A percentile compares a stretch with the other conserved stretches of the same genome.
Conservation (phyloP, 2,797 vertebrate species). For the Danio aesculapii region DNA sequence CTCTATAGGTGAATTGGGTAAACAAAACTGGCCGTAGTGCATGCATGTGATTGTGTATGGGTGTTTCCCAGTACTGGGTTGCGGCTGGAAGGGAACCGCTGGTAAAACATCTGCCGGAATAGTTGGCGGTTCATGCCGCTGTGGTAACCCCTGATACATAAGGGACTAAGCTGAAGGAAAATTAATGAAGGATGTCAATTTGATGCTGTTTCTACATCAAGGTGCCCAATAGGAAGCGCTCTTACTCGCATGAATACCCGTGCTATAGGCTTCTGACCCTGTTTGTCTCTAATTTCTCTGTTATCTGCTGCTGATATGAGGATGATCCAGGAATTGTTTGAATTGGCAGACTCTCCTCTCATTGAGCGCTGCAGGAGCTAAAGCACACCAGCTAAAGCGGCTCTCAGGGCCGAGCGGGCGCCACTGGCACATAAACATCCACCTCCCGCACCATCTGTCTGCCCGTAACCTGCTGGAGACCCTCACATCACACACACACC, state of each 20-base stretch:
- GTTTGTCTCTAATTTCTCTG: background rate
- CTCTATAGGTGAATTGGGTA: no score
- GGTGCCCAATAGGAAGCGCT: background rate
- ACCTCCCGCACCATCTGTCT: conserved; percentile 80
- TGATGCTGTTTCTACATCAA: no score
- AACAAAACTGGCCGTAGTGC: no score
- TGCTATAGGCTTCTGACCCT: background rate
- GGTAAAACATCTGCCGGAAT: no score
- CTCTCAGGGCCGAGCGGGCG: conserved; percentile 8
- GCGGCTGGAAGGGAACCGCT: no score
- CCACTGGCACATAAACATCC: conserved; percentile 51
- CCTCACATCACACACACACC: conserved; percentile 75
- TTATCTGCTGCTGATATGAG: background rate
- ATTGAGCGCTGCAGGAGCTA: conserved; percentile 19
- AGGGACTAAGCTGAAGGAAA: no score
- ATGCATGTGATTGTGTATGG: no score
- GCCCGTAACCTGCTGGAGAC: conserved; percentile 79
- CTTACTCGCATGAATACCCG: background rate
- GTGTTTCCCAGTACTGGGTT: no score
- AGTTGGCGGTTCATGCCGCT: no score
- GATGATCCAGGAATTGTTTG: conserved; percentile 4
- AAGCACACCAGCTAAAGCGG: conserved; percentile 28
- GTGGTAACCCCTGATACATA: no score
- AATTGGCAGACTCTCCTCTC: background rate
- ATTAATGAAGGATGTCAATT: no score